Evolutionary conservation across 2,888 invertebrate genomes (phyloP).

Genomic region (Dasypolia templi): DNA sequence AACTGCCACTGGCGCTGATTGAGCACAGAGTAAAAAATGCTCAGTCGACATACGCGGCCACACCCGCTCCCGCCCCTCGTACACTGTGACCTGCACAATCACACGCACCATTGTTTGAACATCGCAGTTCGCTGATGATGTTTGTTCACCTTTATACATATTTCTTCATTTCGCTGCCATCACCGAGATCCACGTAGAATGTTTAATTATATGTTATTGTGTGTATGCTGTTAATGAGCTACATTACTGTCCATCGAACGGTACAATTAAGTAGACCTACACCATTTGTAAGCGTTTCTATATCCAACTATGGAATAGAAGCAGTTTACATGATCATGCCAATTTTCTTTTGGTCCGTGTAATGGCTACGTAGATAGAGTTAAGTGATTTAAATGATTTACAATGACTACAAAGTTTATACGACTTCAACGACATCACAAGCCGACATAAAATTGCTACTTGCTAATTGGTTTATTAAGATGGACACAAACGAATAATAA

Average conservation of each 20-base stretch:
- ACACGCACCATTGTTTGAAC: slow-evolving; percentile 87
- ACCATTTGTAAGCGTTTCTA: neutral
- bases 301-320: neutral
- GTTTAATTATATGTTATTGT: slow-evolving; percentile 52
- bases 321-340: slow-evolving; percentile 6
- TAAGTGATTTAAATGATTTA: slow-evolving; percentile 31
- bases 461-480: slow-evolving; percentile 64
- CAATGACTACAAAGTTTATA: slow-evolving; percentile 20
- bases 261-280: slow-evolving; percentile 8
- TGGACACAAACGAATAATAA: slow-evolving; percentile 65
- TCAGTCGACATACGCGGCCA: slow-evolving; percentile 66
- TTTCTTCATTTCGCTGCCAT: slow-evolving; percentile 71
- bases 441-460: slow-evolving; percentile 38
- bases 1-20: slow-evolving; percentile 90
- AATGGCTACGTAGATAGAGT: slow-evolving; percentile 7
- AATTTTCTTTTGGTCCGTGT: slow-evolving; percentile 10
- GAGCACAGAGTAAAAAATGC: slow-evolving; percentile 85
- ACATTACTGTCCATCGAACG: slow-evolving; percentile 8
- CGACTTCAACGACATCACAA: slow-evolving; percentile 29
- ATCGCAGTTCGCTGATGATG: slow-evolving; percentile 85
- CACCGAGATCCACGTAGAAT: slow-evolving; percentile 58
- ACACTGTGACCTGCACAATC: slow-evolving; percentile 78
- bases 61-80: slow-evolving; percentile 68
- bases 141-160: slow-evolving; percentile 84
- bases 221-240: slow-evolving; percentile 42